Evolutionary conservation across 2,888 invertebrate genomes (phyloP).

Genomic region (Lysandra coridon): DNA sequence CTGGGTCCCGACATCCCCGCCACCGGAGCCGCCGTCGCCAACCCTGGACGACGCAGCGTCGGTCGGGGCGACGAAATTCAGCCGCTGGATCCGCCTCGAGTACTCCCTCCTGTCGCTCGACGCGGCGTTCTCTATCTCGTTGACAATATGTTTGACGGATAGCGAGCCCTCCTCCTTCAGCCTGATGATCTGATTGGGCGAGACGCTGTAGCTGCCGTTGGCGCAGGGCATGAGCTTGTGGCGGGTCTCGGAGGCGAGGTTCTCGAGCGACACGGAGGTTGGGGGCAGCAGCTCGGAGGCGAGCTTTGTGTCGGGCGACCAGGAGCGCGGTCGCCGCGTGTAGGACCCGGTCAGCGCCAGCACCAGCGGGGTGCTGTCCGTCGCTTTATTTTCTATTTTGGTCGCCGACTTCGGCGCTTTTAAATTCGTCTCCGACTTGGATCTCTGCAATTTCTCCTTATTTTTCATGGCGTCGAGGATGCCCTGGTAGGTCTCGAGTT

Average conservation of each 20-base stretch:
- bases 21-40: conserved; percentile 40
- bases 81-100: conserved; percentile 54
- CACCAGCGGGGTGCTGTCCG: conserved; percentile 82
- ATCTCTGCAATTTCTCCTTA: conserved; percentile 93
- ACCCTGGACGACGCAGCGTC: conserved; percentile 46
- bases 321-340: conserved; percentile 83
- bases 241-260: conserved; percentile 83
- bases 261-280: conserved; percentile 85
- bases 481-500: conserved; percentile 97
- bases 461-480: conserved; percentile 98
- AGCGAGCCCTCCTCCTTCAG: conserved; percentile 82
- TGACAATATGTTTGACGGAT: conserved; percentile 86
- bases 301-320: conserved; percentile 86
- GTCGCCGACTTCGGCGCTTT: conserved; percentile 84
- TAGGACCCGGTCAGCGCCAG: conserved; percentile 76
- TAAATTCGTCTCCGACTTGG: conserved; percentile 95
- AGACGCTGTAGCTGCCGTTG: conserved; percentile 93
- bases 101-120: conserved; percentile 59
- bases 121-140: conserved; percentile 83
- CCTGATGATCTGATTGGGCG: conserved; percentile 93
- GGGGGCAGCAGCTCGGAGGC: conserved; percentile 82
- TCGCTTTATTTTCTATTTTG: conserved; percentile 79
- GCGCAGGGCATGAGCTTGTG: conserved; percentile 92
- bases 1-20: conserved; percentile 48
- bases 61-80: conserved; percentile 52